phyloP scores from a whole-genome alignment of 2,113 vertebrate species.

The Plectropomus leopardus region DNA sequence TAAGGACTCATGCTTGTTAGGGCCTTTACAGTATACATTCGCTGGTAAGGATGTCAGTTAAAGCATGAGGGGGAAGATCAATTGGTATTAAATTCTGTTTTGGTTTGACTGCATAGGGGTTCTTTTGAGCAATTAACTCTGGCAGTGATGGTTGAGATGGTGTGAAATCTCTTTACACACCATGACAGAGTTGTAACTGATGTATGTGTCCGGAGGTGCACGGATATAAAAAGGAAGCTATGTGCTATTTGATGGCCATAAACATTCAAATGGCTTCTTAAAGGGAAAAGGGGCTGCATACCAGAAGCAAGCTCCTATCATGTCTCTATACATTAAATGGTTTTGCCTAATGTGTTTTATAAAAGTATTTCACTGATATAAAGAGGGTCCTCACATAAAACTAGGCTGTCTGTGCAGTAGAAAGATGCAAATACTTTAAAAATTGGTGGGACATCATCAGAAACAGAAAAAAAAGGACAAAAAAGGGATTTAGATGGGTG shows the following conservation, averaged over 20 bases:
- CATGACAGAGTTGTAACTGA: conserved; percentile 32
- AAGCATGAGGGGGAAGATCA: conserved; percentile 61
- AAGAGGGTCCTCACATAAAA: too few species aligned
- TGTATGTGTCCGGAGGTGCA: conserved; percentile 33
- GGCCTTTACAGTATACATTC: conserved; percentile 54
- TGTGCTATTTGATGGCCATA: conserved; percentile 27
- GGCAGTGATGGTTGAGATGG: conserved; percentile 48
- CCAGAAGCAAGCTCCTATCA: neutral
- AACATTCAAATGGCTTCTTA: conserved; percentile 11
- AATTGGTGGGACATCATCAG: too few species aligned
- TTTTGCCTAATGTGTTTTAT: neutral
- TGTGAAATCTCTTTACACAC: conserved; percentile 64
- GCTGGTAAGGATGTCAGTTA: conserved; percentile 41
- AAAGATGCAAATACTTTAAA: too few species aligned
- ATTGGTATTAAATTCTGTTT: conserved; percentile 67
- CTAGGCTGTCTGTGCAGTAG: too few species aligned
- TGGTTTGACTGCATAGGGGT: conserved; percentile 39
- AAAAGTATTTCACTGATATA: too few species aligned
- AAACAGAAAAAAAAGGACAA: too few species aligned
- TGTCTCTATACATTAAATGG: neutral
- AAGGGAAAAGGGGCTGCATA: neutral
- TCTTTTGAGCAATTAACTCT: conserved; percentile 68
- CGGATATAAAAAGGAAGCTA: conserved; percentile 3
- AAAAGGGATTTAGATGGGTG: too few species aligned
- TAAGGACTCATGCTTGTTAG: conserved; percentile 45